Percentiles rank a stretch among this genome's conserved stretches.
phyloP scores from a whole-genome alignment of 2,113 vertebrate genomes.

The Ptychochromis oligacanthus region DNA sequence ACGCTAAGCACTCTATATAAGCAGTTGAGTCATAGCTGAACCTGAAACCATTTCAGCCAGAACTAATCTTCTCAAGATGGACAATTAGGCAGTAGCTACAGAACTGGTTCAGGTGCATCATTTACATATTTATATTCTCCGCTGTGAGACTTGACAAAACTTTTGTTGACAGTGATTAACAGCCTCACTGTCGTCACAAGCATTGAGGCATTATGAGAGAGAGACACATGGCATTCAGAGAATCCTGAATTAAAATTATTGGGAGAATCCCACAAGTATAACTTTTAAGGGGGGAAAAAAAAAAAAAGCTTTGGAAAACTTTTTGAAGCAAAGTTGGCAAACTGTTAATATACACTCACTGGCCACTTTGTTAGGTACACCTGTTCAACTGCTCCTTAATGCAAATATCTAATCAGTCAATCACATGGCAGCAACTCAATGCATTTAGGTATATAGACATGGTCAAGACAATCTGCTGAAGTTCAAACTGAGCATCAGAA shows the following conservation, averaged over 20 bases:
- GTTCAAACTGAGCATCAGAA: too few relatives aligned
- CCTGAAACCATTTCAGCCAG: constrained; percentile 37
- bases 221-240: background rate
- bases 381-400: background rate
- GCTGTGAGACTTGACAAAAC: background rate
- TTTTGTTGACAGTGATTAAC: background rate
- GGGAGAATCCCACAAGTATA: background rate
- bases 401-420: too few relatives aligned
- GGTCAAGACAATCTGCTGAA: too few relatives aligned
- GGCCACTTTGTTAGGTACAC: background rate
- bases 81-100: background rate
- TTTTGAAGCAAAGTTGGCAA: background rate
- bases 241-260: background rate
- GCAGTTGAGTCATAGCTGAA: constrained; percentile 56
- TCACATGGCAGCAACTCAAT: too few relatives aligned
- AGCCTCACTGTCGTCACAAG: background rate
- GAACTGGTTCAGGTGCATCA: background rate
- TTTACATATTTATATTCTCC: background rate
- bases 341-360: background rate
- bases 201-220: background rate
- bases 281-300: too few relatives aligned
- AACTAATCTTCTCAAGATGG: constrained; percentile 8
- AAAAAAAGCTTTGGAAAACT: background rate
- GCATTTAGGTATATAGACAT: too few relatives aligned
- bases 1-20: constrained; percentile 32